Conservation (phyloP, 2,113 vertebrate genomes). For the Catharus fuscescens region DNA sequence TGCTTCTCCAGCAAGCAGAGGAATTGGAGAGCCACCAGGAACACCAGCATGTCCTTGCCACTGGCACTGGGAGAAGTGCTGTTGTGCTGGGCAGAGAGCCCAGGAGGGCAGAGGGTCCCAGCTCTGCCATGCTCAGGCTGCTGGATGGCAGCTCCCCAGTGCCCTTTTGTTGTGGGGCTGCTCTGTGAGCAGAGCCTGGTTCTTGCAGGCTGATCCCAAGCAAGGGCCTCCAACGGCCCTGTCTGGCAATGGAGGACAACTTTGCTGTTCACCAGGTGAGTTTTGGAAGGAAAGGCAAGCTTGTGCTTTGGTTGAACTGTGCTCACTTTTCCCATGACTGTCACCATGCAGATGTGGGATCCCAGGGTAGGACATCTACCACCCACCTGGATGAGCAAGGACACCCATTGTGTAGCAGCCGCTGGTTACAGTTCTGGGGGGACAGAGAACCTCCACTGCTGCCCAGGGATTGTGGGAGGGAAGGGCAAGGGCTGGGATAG, state of each 20-base stretch:
- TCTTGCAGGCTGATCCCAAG: not conserved
- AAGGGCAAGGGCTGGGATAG: not conserved
- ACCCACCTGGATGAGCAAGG: rapidly evolving
- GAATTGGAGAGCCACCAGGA: not conserved
- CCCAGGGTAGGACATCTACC: not conserved
- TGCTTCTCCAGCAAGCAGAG: not conserved
- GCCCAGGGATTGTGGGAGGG: not conserved
- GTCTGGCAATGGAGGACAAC: rapidly evolving
- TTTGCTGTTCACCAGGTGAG: not conserved
- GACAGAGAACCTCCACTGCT: not conserved
- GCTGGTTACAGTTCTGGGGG: not conserved
- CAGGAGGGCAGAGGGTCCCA: not conserved
- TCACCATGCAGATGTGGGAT: not conserved
- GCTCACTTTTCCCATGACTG: not conserved
- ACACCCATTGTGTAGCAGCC: rapidly evolving
- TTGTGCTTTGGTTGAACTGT: not conserved
- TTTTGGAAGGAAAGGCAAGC: not conserved
- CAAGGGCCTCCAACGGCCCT: not conserved
- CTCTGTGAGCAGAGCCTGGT: not conserved
- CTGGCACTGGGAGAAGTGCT: not conserved
- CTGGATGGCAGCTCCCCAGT: not conserved
- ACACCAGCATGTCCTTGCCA: rapidly evolving
- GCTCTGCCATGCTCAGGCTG: not conserved
- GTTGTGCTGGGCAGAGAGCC: not conserved
- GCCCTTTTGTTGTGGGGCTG: not conserved